A percentile compares a stretch with the other conserved stretches of the same genome.
Evolutionary conservation across 2,888 invertebrate genomes (phyloP).

Genomic region (Eucriotettix oculatus): DNA sequence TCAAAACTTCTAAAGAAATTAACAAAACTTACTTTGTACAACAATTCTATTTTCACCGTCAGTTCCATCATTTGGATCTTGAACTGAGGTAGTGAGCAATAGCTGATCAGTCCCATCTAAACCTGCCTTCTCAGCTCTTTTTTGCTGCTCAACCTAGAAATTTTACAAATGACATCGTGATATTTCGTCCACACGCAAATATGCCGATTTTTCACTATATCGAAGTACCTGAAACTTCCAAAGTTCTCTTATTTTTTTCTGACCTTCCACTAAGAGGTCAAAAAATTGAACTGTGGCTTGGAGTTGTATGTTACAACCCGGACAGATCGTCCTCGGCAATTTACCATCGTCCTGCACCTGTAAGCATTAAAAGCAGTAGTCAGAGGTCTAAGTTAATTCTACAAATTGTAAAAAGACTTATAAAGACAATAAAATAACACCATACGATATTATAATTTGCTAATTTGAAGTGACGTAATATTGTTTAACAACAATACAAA

Average conservation of each 20-base stretch:
- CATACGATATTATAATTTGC: too few species aligned
- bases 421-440: too few species aligned
- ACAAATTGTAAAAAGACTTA: neutral
- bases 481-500: too few species aligned
- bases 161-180: too few species aligned
- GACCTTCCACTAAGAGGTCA: slow-evolving; percentile 51
- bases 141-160: slow-evolving; percentile 16
- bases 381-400: neutral
- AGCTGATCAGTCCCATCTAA: slow-evolving; percentile 2
- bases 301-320: slow-evolving; percentile 57
- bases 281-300: slow-evolving; percentile 60
- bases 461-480: too few species aligned
- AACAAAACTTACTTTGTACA: slow-evolving; percentile 29
- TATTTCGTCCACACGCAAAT: too few species aligned
- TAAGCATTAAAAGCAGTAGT: neutral
- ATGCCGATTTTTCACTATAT: too few species aligned
- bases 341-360: slow-evolving; percentile 53
- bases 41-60: slow-evolving; percentile 29
- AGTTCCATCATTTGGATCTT: slow-evolving; percentile 16
- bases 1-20: slow-evolving; percentile 1
- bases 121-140: slow-evolving; percentile 15
- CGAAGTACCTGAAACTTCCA: slow-evolving; percentile 26
- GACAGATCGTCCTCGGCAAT: slow-evolving; percentile 55
- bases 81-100: slow-evolving; percentile 12
- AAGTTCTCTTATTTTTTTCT: slow-evolving; percentile 36